These are phyloP conservation scores for Pelagia noctiluca DNA, from an alignment of 30 jellyfish, hydroid and myxozoan genomes.

Conservation along the genomic window DNA sequence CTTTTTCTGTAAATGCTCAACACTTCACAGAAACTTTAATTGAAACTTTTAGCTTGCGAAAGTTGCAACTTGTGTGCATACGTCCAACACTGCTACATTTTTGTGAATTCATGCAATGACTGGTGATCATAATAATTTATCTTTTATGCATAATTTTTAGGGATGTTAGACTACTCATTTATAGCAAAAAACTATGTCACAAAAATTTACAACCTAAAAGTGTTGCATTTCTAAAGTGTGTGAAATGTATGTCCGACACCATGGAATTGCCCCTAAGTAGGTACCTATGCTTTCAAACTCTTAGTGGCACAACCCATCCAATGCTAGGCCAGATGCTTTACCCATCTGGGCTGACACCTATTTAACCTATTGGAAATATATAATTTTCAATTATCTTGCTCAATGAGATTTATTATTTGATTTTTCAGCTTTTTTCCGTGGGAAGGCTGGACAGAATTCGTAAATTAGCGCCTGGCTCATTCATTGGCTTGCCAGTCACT, in stretches of 20 bases:
- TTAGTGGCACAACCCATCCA: no score
- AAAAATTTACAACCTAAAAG: not conserved
- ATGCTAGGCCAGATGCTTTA: no score
- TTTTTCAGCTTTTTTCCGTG: slow-evolving; percentile 54
- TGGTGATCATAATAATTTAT: not conserved
- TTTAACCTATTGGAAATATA: not conserved
- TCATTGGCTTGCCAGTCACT: slow-evolving; percentile 79
- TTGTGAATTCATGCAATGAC: slow-evolving; percentile 3
- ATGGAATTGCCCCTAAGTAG: not conserved
- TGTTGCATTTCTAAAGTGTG: not conserved
- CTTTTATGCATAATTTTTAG: not conserved
- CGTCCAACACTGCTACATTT: slow-evolving; percentile 6
- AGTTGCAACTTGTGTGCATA: not conserved
- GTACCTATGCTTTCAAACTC: no score
- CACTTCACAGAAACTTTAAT: slow-evolving; percentile 2
- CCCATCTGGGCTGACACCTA: not conserved
- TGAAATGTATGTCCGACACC: not conserved
- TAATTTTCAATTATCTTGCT: not conserved
- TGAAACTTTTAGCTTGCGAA: not conserved
- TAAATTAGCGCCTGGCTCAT: slow-evolving; percentile 73
- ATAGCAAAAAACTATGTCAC: not conserved
- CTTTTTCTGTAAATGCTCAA: not conserved
- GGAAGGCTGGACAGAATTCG: slow-evolving; percentile 79
- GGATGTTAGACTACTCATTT: slow-evolving; percentile 1
- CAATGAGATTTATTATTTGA: not conserved